Evolutionary conservation across 2,888 invertebrate genomes (phyloP), one percentile per base, ranked within the genome.

Genomic region (Strigamia transsilvanica): DNA sequence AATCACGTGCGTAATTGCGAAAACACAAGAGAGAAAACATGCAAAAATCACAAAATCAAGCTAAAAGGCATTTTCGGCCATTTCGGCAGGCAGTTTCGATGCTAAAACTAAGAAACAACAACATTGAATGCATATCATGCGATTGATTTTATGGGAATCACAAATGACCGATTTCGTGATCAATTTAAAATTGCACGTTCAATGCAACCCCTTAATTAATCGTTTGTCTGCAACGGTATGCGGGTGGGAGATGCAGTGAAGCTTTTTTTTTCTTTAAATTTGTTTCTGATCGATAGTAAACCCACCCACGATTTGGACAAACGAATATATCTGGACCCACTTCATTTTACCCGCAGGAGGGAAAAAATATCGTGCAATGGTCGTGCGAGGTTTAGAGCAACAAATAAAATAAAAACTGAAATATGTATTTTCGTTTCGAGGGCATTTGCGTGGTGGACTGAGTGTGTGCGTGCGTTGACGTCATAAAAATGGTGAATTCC

Each of bases 381-480:
- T 46, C 46, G 15, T 46, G 46, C 46, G 1, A 46, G 46, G 46
- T 46, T 46, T 9, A 32, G 32, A 32, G 32, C 32, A 73, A 32
- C 73, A 13, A 73, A 32, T 32, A 73, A 51, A 51, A 51, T 10
- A 51, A 51, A 32, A 32, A 73, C 0, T 73, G 32, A 73, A 73
- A 73, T 73, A 73, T 73, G 73, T 73, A 73, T 73, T 73, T 73
- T 32, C 32, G 32, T 38, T 51, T 56, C 56, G 56, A 56, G 56
- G 56, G 56, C 56, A 56, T 21, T 5, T n/a, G 23, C 61, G 61
- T 32, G 73, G 15, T 73, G 32, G 73, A 73, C 73, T 73, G 73
- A 73, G 73, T n/a, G 73, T 66, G 61, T 73, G 73, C 73, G 73
- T 73, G 73, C 27, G 73, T 15, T 32, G 73, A 73, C 73, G 73